phyloP scores from a whole-genome alignment of 2,888 invertebrate genomes.

The Mythimna lalbum region DNA sequence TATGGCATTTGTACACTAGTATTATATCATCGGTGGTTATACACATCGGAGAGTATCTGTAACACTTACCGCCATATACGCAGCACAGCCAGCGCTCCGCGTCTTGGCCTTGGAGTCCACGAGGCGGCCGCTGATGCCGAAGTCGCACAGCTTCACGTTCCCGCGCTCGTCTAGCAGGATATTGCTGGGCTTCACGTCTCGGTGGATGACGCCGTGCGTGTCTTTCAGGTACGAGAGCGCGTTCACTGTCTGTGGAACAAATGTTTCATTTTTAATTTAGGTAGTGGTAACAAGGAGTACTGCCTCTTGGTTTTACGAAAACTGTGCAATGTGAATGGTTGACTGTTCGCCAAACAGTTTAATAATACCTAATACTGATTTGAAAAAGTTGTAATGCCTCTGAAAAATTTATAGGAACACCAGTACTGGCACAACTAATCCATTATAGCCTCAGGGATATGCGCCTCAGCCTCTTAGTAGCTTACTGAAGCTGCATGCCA shows the following conservation, averaged over 20 bases:
- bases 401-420: too few relatives aligned
- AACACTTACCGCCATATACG: conserved; percentile 97
- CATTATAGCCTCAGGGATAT: conserved; percentile 98
- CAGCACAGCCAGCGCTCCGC: conserved; percentile 99
- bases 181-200: conserved; percentile 99
- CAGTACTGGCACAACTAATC: conserved; percentile 92
- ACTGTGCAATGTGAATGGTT: too few relatives aligned
- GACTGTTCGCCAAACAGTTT: too few relatives aligned
- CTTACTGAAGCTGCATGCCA: conserved; percentile 99
- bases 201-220: conserved; percentile 98
- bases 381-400: too few relatives aligned
- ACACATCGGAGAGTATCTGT: too few relatives aligned
- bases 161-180: conserved; percentile 98
- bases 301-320: neutral
- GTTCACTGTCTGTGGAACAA: conserved; percentile 94
- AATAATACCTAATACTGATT: too few relatives aligned
- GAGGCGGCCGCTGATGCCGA: conserved; percentile 99
- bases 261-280: neutral
- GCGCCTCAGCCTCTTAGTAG: conserved; percentile 95
- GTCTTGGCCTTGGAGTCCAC: conserved; percentile 99
- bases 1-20: too few relatives aligned
- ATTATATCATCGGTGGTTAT: too few relatives aligned
- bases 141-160: conserved; percentile 99
- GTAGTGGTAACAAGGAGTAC: too few relatives aligned
- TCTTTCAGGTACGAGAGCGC: conserved; percentile 99